Percentiles rank a stretch among this genome's conserved stretches.
Conservation (phyloP, 1,140 invertebrate genomes). For the Halictus rubicundus region DNA sequence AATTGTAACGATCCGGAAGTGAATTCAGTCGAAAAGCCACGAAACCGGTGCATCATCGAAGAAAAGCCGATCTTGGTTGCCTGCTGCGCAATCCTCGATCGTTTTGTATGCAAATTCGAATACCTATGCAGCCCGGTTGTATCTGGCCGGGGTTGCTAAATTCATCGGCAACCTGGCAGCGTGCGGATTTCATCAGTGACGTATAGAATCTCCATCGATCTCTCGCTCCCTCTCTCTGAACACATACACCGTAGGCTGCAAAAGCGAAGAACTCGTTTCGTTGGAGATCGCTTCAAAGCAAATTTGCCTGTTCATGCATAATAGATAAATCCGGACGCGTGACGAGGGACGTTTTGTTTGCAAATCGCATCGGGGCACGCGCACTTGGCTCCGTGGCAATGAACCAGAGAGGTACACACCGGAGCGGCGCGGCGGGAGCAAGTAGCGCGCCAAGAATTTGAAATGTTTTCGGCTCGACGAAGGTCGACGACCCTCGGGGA, state of each 20-base stretch:
- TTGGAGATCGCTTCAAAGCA: neutral
- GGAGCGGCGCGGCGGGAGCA: conserved; percentile 12
- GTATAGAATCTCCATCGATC: no score
- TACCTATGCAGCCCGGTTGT: neutral
- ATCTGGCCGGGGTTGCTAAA: neutral
- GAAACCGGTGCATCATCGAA: neutral
- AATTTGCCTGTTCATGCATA: conserved; percentile 33
- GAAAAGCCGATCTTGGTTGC: no score
- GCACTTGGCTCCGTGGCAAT: conserved; percentile 39
- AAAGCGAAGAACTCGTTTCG: neutral
- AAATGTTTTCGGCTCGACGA: conserved; percentile 42
- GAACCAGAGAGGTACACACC: conserved; percentile 11
- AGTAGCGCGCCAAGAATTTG: conserved; percentile 49
- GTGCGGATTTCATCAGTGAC: neutral
- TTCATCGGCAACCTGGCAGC: neutral
- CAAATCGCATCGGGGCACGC: conserved; percentile 16
- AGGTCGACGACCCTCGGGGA: conserved; percentile 36
- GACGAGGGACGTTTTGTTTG: conserved; percentile 28
- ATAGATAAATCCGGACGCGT: conserved; percentile 11
- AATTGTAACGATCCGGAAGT: neutral
- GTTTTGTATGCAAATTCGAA: conserved; percentile 21
- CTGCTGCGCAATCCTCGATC: neutral
- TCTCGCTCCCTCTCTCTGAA: no score
- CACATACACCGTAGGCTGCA: no score
- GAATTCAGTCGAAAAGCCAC: neutral